Evolutionary conservation across 2,888 invertebrate genomes (phyloP), one percentile per base, ranked within the genome.

Genomic region (Callosobruchus maculatus): DNA sequence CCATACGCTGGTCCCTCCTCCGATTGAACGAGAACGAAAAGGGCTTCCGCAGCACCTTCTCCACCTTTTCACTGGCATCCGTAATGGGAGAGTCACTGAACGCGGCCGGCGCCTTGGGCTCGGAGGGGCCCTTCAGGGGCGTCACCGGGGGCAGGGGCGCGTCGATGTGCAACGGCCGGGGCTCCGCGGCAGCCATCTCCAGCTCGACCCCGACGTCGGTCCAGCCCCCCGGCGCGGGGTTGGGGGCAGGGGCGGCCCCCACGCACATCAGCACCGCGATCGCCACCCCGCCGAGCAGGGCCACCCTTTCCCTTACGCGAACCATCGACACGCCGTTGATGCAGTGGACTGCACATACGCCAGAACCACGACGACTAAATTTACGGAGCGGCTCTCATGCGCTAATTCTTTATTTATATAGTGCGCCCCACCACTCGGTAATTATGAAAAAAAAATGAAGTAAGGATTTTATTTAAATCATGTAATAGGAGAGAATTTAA

Each of bases 11-110:
- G 30, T 74, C 73, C 3, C 77, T 75, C 20, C 67, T 72, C 20
- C 71, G 26, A 75, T 82, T 83, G 72, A 81, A 84, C 0, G 84
- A 83, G 77, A 85, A 85, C 0, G 82, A 80, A 21, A 83, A n/a
- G 20, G 85, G 86, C 67, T 78, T 81, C 30, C 79, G 78, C 13
- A 86, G 77, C 30, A 84, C 74, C 78, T 85, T 86, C 74, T 84
- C 84, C 22, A 83, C 78, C 77, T 81, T 81, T 79, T 83, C 83
- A 81, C 84, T 84, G 31, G 83, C 83, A 71, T 74, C 78, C 77
- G 77, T 79, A 69, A 78, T 68, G 20, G 78, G 76, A 21, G 76
- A 73, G 69, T 73, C 78, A 74, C 74, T 75, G 31, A 71, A 68
- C 22, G 67, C 72, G 72, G 72, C 73, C 3, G 74, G 30, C 26